A percentile compares a stretch with the other conserved stretches of the same genome.
These are phyloP conservation scores for Sturnira hondurensis DNA, from an alignment of 2,113 vertebrate species.

Conservation along the genomic window DNA sequence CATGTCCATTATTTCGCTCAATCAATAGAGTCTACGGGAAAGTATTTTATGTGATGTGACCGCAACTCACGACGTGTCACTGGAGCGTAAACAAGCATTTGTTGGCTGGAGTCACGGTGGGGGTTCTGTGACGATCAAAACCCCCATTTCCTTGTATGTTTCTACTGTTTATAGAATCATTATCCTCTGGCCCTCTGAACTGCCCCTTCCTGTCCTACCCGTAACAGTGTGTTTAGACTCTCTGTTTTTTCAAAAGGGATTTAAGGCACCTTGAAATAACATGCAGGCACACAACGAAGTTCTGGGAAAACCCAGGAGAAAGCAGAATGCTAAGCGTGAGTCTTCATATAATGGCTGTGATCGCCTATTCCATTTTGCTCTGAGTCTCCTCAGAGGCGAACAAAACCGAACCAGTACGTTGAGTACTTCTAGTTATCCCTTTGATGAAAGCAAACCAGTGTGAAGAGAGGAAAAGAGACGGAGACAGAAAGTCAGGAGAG, in stretches of 20 bases:
- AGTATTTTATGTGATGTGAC: background rate
- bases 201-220: background rate
- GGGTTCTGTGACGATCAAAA: background rate
- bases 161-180: conserved; percentile 1
- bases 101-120: background rate
- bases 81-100: background rate
- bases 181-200: background rate
- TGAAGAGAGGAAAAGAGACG: background rate
- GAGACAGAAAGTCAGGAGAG: background rate
- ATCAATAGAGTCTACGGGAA: background rate
- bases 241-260: background rate
- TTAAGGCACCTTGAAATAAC: conserved; percentile 45
- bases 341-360: conserved; percentile 10
- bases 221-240: background rate
- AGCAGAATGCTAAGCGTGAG: conserved; percentile 17
- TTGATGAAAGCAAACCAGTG: conserved; percentile 39
- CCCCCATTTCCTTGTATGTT: conserved; percentile 2
- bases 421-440: background rate
- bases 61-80: background rate
- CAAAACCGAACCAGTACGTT: background rate
- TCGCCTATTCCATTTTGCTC: conserved; percentile 16
- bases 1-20: background rate
- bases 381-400: background rate
- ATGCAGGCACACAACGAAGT: background rate
- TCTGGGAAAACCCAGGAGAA: background rate